Evolutionary conservation across 2,113 vertebrate species (phyloP), one percentile per base, ranked within the genome.

Genomic region (Equus quagga): DNA sequence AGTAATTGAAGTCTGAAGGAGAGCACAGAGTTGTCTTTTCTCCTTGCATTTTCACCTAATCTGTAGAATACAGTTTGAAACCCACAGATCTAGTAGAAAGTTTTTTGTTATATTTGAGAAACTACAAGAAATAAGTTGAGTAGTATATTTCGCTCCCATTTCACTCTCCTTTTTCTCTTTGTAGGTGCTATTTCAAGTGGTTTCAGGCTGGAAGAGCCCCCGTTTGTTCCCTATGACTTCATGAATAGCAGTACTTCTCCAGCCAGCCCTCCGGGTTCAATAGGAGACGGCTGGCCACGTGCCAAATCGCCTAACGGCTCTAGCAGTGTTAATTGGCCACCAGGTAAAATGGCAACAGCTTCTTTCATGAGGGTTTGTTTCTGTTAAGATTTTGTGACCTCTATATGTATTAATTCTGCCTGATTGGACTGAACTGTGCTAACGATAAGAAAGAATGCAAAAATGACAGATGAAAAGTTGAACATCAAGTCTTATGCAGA

Each of bases 281-380:
- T 99, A 98, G 99, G 99, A 78, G 99, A 99, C 15, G 99, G 99
- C 99, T 99, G 99, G 99, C 99, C 99, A 98, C 99, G 99, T 99
- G 99, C 99, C 99, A 99, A 99, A 99, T 99, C 99, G 98, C 99
- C 99, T 98, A 99, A 99, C 85, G 99, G 99, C 99, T 99, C 99
- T 98, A 99, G 99, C 98, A 99, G 99, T 99, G 99, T 99, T 99
- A 99, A 99, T 75, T 99, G 99, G 99, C 99, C 99, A 36, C 99
- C 99, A 99, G 99, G 99, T 99, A 94, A 82, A 33, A 36, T 46
- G 10, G 58, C 12, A 0, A 0, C 33, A 0, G 24, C 26, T n/a
- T 10, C 15, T 31, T 8, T 24, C 11, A 0, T 4, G 0, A 10
- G 31, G 18, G 2, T 4, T 3, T 36, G 28, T 8, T 14, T 58